These are phyloP conservation scores for Orchesellides sinensis DNA, from an alignment of 2,888 invertebrate genomes.

Conservation along the genomic window DNA sequence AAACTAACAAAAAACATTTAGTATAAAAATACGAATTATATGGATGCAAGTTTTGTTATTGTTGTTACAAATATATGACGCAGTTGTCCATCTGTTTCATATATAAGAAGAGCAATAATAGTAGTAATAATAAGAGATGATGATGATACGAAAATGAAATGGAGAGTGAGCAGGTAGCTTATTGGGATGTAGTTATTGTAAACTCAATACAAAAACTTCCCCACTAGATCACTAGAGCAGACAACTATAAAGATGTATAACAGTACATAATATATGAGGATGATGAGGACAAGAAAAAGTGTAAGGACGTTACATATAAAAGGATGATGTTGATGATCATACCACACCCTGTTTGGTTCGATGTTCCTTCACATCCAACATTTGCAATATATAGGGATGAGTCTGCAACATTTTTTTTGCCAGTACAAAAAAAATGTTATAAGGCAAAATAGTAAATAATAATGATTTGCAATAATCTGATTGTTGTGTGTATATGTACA, in stretches of 20 bases:
- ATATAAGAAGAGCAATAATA: conserved; percentile 26
- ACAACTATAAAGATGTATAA: conserved; percentile 19
- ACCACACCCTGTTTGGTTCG: conserved; percentile 63
- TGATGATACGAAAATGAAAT: conserved; percentile 52
- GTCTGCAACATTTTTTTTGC: conserved; percentile 7
- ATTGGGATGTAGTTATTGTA: background rate
- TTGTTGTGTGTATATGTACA: too few relatives aligned
- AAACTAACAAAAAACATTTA: background rate
- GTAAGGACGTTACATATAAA: conserved; percentile 40
- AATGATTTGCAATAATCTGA: conserved; percentile 28
- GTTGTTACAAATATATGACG: background rate
- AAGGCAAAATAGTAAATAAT: background rate
- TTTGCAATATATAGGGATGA: too few relatives aligned
- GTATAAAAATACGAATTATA: too few relatives aligned
- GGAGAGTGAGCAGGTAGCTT: conserved; percentile 58
- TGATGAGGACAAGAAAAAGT: conserved; percentile 6
- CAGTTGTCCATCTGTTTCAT: background rate
- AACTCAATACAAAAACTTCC: too few relatives aligned
- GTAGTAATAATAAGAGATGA: conserved; percentile 13
- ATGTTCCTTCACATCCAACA: conserved; percentile 21
- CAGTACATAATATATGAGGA: conserved; percentile 28
- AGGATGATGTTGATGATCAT: conserved; percentile 43
- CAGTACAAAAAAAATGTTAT: too few relatives aligned
- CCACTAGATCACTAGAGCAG: too few relatives aligned
- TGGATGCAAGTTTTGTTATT: background rate